phyloP scores from a whole-genome alignment of 92 coral and sea anemone species.

The Micromussa lordhowensis region DNA sequence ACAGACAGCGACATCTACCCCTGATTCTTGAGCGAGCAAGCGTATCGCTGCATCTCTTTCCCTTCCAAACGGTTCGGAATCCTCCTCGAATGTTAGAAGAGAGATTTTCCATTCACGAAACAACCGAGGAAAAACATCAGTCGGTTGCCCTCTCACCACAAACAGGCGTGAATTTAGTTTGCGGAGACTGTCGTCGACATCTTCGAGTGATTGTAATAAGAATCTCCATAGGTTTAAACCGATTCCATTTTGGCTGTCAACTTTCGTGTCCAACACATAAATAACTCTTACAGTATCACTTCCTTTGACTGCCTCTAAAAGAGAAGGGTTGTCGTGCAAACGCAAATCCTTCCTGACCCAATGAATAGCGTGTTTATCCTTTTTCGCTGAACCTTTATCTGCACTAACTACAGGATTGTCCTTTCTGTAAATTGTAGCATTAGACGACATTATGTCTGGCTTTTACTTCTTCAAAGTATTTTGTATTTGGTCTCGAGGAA shows the following conservation, averaged over 20 bases:
- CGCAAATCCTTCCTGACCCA: slow-evolving; percentile 95
- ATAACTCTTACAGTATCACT: slow-evolving; percentile 81
- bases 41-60: slow-evolving; percentile 87
- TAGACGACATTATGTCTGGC: slow-evolving; percentile 6
- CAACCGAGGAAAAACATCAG: slow-evolving; percentile 75
- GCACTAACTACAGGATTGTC: neutral
- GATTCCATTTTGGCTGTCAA: slow-evolving; percentile 56
- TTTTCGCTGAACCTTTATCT: neutral
- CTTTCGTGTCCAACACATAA: slow-evolving; percentile 84
- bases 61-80: slow-evolving; percentile 90
- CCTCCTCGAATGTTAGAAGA: slow-evolving; percentile 85
- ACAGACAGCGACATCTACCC: slow-evolving; percentile 74
- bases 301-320: slow-evolving; percentile 75
- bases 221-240: slow-evolving; percentile 86
- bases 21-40: slow-evolving; percentile 78
- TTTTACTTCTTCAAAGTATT: neutral
- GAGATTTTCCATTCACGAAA: slow-evolving; percentile 87
- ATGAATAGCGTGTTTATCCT: slow-evolving; percentile 70
- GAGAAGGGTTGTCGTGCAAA: slow-evolving; percentile 93
- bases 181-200: slow-evolving; percentile 83
- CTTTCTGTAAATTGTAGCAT: neutral
- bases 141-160: slow-evolving; percentile 90
- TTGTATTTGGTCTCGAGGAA: neutral
- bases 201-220: slow-evolving; percentile 84
- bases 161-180: slow-evolving; percentile 81